Evolutionary conservation across 2,888 invertebrate genomes (phyloP), one percentile per base, ranked within the genome.

Genomic region (Pristionchus mayeri): DNA sequence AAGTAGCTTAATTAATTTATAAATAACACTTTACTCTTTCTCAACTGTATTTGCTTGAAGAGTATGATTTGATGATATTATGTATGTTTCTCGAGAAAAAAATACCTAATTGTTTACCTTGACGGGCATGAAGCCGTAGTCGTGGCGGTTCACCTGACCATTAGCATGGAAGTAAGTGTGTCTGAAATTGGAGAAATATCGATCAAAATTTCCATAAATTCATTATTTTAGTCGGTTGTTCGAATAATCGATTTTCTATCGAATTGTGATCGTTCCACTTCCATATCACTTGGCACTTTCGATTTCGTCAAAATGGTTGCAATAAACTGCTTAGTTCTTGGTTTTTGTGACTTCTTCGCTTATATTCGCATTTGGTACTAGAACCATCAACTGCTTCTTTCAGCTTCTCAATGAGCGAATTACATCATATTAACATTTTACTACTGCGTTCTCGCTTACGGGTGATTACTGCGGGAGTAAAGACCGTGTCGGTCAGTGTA

Each of bases 51-150:
- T n/a, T n/a, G n/a, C n/a, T n/a, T n/a, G n/a, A n/a, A n/a, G n/a
- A n/a, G n/a, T n/a, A n/a, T n/a, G n/a, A n/a, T n/a, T n/a, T n/a
- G n/a, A n/a, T n/a, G n/a, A n/a, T n/a, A n/a, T n/a, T n/a, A n/a
- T n/a, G n/a, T n/a, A n/a, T n/a, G n/a, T n/a, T n/a, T n/a, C n/a
- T n/a, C n/a, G n/a, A n/a, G n/a, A n/a, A n/a, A n/a, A n/a, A n/a
- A n/a, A n/a, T n/a, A n/a, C n/a, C n/a, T n/a, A n/a, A n/a, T n/a
- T n/a, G n/a, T n/a, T n/a, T 9, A 60, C 60, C 30, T 92, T 92
- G 11, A 92, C 92, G 11, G 92, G 92, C 92, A 92, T 92, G 86
- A 90, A 92, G 0, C 92, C 92, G 79, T 92, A 92, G 75, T 92
- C 92, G 60, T 91, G 90, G 57, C 92, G 90, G 48, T 90, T 85